These are phyloP conservation scores for Odiellus spinosus DNA, from an alignment of 2,888 invertebrate genomes.

Conservation along the genomic window DNA sequence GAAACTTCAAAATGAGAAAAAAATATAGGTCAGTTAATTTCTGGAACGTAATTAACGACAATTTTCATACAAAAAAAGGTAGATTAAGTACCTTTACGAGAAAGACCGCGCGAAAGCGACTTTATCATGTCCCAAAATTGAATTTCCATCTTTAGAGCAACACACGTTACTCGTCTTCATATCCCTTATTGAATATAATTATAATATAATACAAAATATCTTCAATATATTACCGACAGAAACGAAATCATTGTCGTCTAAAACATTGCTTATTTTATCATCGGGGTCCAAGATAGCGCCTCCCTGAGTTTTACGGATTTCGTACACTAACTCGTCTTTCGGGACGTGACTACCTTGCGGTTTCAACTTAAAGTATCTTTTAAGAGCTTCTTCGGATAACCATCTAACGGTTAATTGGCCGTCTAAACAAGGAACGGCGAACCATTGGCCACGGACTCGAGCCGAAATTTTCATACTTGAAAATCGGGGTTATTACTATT, in stretches of 20 bases:
- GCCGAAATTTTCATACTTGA: constrained; percentile 40
- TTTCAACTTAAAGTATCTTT: constrained; percentile 33
- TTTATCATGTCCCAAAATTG: too few species aligned
- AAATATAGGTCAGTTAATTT: too few species aligned
- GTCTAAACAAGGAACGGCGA: constrained; percentile 40
- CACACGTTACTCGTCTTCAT: too few species aligned
- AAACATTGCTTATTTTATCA: constrained; percentile 37
- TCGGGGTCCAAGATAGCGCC: constrained; percentile 42
- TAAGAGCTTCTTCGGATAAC: constrained; percentile 38
- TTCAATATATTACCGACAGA: constrained; percentile 42
- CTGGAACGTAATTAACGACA: too few species aligned
- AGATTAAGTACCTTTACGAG: too few species aligned
- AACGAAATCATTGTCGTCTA: constrained; percentile 45
- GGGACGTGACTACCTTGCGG: constrained; percentile 21
- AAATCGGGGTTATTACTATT: too few species aligned
- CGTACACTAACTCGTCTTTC: constrained; percentile 26
- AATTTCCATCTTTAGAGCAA: too few species aligned
- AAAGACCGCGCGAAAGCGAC: too few species aligned
- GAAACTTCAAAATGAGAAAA: too few species aligned
- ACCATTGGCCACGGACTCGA: constrained; percentile 40
- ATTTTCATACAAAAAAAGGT: too few species aligned
- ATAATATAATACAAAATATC: too few species aligned
- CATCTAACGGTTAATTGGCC: constrained; percentile 35
- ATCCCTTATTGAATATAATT: too few species aligned
- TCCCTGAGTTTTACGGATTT: constrained; percentile 41